These are phyloP conservation scores for Colius striatus DNA, from an alignment of 2,113 vertebrate species.

Conservation along the genomic window DNA sequence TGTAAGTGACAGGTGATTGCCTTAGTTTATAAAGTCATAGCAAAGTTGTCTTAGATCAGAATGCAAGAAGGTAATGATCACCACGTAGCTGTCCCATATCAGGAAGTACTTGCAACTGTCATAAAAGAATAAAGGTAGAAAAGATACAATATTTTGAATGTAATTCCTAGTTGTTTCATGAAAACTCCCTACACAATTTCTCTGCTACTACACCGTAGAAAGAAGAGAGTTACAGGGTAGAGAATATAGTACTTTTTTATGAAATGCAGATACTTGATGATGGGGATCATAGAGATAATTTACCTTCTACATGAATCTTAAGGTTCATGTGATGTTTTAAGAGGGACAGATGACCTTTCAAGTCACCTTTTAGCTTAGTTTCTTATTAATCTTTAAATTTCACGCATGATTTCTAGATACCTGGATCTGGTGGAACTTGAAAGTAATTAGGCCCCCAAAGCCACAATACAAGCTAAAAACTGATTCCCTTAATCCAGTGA, in stretches of 20 bases:
- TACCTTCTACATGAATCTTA: background rate
- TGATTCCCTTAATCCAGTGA: background rate
- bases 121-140: background rate
- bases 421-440: background rate
- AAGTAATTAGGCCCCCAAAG: background rate
- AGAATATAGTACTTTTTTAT: background rate
- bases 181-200: background rate
- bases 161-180: background rate
- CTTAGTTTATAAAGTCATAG: background rate
- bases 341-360: background rate
- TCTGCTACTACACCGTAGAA: background rate
- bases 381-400: background rate
- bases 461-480: background rate
- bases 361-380: background rate
- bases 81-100: background rate
- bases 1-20: background rate
- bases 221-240: background rate
- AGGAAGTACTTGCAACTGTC: background rate
- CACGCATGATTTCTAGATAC: background rate
- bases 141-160: background rate
- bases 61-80: background rate
- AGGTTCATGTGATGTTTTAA: background rate
- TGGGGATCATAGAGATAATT: background rate
- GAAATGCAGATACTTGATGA: background rate
- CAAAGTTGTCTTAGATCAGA: background rate